Base-by-base conservation (phyloP, 2,797 vertebrate genomes). In the Percopsis omiscomaycus region DNA sequence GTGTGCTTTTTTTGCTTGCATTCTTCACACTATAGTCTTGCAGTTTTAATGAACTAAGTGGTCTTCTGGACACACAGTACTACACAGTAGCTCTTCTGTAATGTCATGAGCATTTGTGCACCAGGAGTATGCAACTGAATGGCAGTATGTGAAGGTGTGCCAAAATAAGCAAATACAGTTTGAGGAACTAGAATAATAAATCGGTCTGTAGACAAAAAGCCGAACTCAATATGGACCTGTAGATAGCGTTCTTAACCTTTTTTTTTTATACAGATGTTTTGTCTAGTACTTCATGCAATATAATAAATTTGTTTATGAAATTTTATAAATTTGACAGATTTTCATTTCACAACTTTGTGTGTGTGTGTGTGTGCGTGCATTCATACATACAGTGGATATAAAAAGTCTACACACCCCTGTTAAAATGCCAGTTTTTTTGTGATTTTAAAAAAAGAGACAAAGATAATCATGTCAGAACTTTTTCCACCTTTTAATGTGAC, bases 281-380 rank as follows among this genome's bases (percentile, higher is more conserved):
- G 42, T 64, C 58, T 73, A 67, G 5, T 64, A 85, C 66, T 5
- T 74, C 37, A 55, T 66, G 60, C 84, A 81, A 69, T 84, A 68
- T 86, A 87, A 90, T 88, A 87, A 90, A 91, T 84, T 77, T 70
- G 78, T 71, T 78, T 46, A 68, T 64, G 42, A 37, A 37, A 37
- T 37, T 5, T 37, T 37, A 22, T 22, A 22, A 6, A 37, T 37
- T 37, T 37, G 37, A 5, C 5, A 37, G 9, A 37, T 37, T 37
- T 5, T 37, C 37, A 37, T 37, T 37, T 37, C 37, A 37, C 37
- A 37, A 37, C 37, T 37, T 22, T 22, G 22, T 22, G 22, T 22
- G 22, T 22, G 22, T 22, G 22, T 22, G 22, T 22, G 22, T 22
- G 22, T 22, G 22, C 22, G 22, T 22, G 22, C 22, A 22, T 22